Base-by-base conservation (phyloP, 2,797 vertebrate species). In the Neomorphus geoffroyi region DNA sequence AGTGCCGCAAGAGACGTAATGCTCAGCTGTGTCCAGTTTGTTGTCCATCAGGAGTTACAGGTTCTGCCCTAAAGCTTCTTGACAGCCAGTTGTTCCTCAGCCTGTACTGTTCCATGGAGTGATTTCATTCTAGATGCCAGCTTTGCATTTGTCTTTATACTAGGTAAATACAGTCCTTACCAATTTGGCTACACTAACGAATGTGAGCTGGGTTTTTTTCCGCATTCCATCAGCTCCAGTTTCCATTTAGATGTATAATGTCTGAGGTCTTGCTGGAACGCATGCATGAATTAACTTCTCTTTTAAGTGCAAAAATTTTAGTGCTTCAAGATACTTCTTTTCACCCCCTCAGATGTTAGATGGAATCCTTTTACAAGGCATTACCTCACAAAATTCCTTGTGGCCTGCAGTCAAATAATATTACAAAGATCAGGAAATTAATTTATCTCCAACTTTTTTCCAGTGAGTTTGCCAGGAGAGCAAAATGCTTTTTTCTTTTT, bases 381-480 rank as follows among this genome's bases (percentile, higher is more conserved):
- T 92, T 92, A 83, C 60, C 50, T 94, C 80, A 70, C 62, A 90
- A 54, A 89, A 81, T 91, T 90, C 66, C 62, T 18, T 64, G 33
- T 92, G 56, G 26, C 48, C 35, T 88, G 46, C 32, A 81, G 73
- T 86, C 69, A 90, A 86, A 85, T 75, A 86, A 67, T 86, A 61
- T 70, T 94, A 75, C 67, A 86, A 83, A 93, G 75, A 87, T 89
- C 45, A 90, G 84, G 73, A 95, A 87, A 58, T 86, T 0, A 84
- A 62, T 93, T 83, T 93, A 65, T 89, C 57, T 96, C 41, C 39
- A 74, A 21, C 13, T 54, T 75, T 77, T 93, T 92, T 86, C 72
- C 65, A 75, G 39, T 79, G 72, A 83, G 37, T 78, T 83, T 92
- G 41, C 48, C 86, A 66, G 72, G 33, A 88, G 18, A 39, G n/a